Percentiles rank a stretch among this genome's conserved stretches.
These are phyloP conservation scores for Epicampocera succincta DNA, from an alignment of 2,888 invertebrate genomes.

Conservation along the genomic window DNA sequence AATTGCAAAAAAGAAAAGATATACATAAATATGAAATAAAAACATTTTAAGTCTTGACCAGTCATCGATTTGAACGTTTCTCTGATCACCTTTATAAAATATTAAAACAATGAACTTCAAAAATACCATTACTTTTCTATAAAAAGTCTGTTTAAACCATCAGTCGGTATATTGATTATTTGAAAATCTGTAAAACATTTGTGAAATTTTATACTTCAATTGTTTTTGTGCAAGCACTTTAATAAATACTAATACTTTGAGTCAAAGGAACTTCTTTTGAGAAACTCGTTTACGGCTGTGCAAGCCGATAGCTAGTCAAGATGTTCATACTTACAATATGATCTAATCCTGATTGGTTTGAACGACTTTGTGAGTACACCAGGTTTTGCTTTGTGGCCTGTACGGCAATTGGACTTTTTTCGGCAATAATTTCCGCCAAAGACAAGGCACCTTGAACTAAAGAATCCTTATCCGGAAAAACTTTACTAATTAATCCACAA, in stretches of 20 bases:
- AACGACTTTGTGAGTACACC: constrained; percentile 93
- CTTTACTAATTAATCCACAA: constrained; percentile 90
- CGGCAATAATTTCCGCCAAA: constrained; percentile 90
- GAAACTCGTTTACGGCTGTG: too few species aligned
- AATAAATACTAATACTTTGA: too few species aligned
- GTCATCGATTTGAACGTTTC: not conserved
- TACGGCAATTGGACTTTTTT: constrained; percentile 87
- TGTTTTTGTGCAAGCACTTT: too few species aligned
- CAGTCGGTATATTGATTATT: too few species aligned
- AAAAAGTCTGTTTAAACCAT: too few species aligned
- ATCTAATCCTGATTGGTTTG: constrained; percentile 92
- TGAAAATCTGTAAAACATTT: too few species aligned
- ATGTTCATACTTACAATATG: constrained; percentile 90
- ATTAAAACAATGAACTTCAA: too few species aligned
- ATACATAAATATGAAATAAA: not conserved
- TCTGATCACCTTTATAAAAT: not conserved
- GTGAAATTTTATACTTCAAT: too few species aligned
- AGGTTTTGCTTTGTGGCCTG: constrained; percentile 83
- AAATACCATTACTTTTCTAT: too few species aligned
- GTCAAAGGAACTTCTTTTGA: too few species aligned
- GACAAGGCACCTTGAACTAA: constrained; percentile 88
- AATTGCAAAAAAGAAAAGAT: constrained; percentile 75
- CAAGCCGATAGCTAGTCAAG: too few species aligned
- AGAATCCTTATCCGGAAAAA: constrained; percentile 78
- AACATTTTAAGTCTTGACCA: not conserved